A percentile compares a stretch with the other conserved stretches of the same genome.
Evolutionary conservation across 2,888 invertebrate species (phyloP).

Genomic region (Odontothrips loti): DNA sequence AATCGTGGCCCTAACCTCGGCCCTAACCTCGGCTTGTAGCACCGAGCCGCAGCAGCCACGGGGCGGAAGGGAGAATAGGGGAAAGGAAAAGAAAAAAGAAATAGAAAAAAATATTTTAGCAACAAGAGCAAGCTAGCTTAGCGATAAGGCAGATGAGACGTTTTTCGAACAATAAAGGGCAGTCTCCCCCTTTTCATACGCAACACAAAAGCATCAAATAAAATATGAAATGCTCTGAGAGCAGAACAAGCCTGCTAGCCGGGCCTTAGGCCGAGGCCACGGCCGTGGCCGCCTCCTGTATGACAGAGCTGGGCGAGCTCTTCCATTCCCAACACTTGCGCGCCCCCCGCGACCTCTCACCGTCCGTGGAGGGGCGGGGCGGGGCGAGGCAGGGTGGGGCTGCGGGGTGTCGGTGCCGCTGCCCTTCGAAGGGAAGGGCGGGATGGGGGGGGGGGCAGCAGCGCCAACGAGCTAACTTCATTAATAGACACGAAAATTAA

Average conservation of each 20-base stretch:
- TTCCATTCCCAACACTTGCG: neutral
- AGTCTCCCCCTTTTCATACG: neutral
- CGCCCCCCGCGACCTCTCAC: neutral
- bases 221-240: neutral
- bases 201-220: neutral
- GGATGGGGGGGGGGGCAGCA: neutral
- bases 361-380: neutral
- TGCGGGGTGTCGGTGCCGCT: neutral
- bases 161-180: neutral
- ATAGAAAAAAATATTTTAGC: neutral
- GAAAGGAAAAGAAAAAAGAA: neutral
- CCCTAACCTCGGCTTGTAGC: neutral
- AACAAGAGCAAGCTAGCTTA: neutral
- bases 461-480: neutral
- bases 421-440: neutral
- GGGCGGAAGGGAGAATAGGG: neutral
- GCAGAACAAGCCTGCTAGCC: too few relatives aligned
- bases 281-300: too few relatives aligned
- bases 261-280: neutral
- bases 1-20: neutral
- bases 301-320: neutral
- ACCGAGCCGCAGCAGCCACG: too few relatives aligned
- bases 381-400: neutral
- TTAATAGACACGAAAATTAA: constrained; percentile 18
- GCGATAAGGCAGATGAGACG: neutral